Evolutionary conservation across 2,797 vertebrate genomes (phyloP).

Genomic region (Bradypus variegatus): DNA sequence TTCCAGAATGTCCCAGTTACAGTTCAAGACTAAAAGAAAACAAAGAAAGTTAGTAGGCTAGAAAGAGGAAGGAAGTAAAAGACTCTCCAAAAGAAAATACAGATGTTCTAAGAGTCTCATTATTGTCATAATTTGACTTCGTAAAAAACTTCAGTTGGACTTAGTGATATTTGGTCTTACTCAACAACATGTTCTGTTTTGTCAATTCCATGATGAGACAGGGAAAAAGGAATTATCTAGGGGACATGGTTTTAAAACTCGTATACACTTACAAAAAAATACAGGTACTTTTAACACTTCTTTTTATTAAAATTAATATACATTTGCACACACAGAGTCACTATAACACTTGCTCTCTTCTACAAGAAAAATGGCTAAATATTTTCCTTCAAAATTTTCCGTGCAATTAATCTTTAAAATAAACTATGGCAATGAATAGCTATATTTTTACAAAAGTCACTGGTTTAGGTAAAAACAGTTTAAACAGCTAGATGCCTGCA

Average conservation of each 20-base stretch:
- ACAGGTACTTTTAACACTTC: not conserved
- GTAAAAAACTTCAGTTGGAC: slow-evolving; percentile 18
- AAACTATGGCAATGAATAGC: slow-evolving; percentile 37
- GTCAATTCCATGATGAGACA: not conserved
- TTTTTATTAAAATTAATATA: slow-evolving; percentile 4
- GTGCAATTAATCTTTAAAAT: slow-evolving; percentile 51
- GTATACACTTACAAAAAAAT: not conserved
- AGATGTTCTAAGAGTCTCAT: slow-evolving; percentile 55
- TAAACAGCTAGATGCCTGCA: slow-evolving; percentile 38
- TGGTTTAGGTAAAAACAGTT: slow-evolving; percentile 50
- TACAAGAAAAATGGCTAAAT: slow-evolving; percentile 35
- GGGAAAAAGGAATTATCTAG: not conserved
- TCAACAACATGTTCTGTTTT: not conserved
- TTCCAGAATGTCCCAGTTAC: slow-evolving; percentile 61
- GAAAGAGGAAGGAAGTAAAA: slow-evolving; percentile 67
- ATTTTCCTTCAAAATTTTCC: slow-evolving; percentile 53
- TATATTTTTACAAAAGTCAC: slow-evolving; percentile 48
- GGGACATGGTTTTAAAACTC: not conserved
- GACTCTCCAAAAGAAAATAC: slow-evolving; percentile 65
- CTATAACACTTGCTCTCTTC: not conserved
- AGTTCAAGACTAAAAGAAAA: slow-evolving; percentile 67
- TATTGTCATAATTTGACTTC: slow-evolving; percentile 47
- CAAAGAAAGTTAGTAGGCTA: slow-evolving; percentile 55
- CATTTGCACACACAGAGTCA: not conserved
- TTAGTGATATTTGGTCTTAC: slow-evolving; percentile 18